Base-by-base conservation (phyloP, 92 coral and sea anemone genomes). In the Micromussa lordhowensis region DNA sequence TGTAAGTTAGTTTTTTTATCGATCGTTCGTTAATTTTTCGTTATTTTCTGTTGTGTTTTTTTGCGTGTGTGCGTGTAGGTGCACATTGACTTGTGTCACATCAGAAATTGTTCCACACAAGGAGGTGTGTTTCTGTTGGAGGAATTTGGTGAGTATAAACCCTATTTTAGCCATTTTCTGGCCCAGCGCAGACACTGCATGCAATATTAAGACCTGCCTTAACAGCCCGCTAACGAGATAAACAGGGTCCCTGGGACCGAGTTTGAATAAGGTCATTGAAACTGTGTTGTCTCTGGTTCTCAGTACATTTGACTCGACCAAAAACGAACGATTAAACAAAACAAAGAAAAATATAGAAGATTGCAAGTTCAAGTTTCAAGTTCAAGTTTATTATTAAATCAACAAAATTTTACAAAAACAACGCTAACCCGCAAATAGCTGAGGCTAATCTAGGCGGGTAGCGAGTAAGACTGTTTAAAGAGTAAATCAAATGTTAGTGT, bases 71-170 rank as follows among this genome's bases (percentile, higher is more conserved):
- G n/a, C n/a, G n/a, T n/a, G 78, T 24, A 98, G 99, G 94, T 96
- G 17, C 99, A 98, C 88, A 95, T 98, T 68, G 98, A 96, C 76
- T 87, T 98, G 48, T 92, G 95, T 75, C 95, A 96, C 86, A 98
- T 98, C 71, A 94, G 98, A 76, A 98, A 98, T 87, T 98, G 99
- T 77, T 98, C 99, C 31, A 98, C 99, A 11, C 99, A 94, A 83
- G 93, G 95, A 90, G 98, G 99, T 54, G 92, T 96, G 58, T 95
- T 98, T 81, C 96, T 98, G 15, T 80, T 98, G 78, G 99, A 98
- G 63, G 99, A 97, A 84, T 97, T 93, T 72, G 93, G 99, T 97
- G 84, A 91, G 99, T 89, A 51, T 2, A 18, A 35, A 32, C n/a
- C 11, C 6, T 44, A 44, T 44, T 44, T 7, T 7, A 15, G 48